Base-by-base conservation (phyloP, 2,888 invertebrate genomes). In the Cataglyphis rosenhaueri region DNA sequence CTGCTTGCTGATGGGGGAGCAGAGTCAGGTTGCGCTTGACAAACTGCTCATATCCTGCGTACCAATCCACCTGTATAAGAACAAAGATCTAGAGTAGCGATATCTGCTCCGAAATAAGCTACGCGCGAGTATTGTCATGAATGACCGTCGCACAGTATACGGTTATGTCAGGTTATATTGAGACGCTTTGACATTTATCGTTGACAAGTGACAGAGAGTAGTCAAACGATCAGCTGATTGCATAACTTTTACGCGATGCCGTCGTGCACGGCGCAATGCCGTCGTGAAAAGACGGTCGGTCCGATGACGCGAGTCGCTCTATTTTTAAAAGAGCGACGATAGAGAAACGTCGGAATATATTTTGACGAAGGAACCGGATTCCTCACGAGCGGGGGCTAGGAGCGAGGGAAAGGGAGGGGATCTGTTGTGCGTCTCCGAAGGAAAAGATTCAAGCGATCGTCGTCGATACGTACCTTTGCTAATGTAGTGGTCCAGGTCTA, bases 11-110 rank as follows among this genome's bases (percentile, higher is more conserved):
- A 90, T 94, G 92, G 84, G 94, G 94, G 94, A 94, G 94, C 94
- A 94, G 94, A 94, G 94, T 94, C 94, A 94, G 94, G 92, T 94
- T 94, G 94, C 94, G 94, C 93, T 94, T 94, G 94, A 94, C 94
- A 94, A 94, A 92, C 94, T 94, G 94, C 94, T 94, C 94, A 94
- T 94, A 94, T 94, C 94, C 94, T 92, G 94, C 93, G 94, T 94
- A 94, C 94, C 94, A 94, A 94, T 94, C 94, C 94, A 94, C 94
- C 94, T 94, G 92, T 73, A 57, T 75, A 75, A 84, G n/a, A 90
- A 83, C 70, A 74, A 85, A 83, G 41, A 38, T 75, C 81, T 87
- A 85, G 85, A 68, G 86, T 9, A 62, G 35, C 32, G 32, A 4
- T 55, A 25, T 8, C 29, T n/a, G 2, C 9, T 18, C 52, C 9